These are phyloP conservation scores for Agapornis roseicollis DNA, from an alignment of 2,113 vertebrate species.

Conservation along the genomic window DNA sequence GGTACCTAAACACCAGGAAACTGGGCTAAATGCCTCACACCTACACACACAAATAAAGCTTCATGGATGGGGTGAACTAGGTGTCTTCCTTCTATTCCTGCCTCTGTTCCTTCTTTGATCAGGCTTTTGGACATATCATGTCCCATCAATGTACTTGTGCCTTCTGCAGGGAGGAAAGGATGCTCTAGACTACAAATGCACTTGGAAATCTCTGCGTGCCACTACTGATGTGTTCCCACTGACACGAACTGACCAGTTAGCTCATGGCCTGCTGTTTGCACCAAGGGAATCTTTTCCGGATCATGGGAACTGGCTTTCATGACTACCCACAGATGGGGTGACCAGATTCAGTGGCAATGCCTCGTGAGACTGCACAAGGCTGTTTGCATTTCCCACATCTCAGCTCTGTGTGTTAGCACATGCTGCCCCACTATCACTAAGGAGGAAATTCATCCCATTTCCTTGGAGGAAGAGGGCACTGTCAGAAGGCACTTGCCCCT, in stretches of 20 bases:
- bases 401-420: neutral
- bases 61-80: neutral
- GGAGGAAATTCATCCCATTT: neutral
- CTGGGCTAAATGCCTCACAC: neutral
- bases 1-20: neutral
- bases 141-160: neutral
- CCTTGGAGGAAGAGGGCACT: neutral
- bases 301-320: neutral
- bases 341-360: neutral
- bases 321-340: neutral
- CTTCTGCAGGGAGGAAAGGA: neutral
- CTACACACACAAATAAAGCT: neutral
- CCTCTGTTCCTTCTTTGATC: neutral
- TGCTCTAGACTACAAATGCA: neutral
- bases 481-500: neutral
- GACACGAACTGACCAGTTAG: accelerated
- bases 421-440: neutral
- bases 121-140: neutral
- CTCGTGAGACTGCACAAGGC: neutral
- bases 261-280: neutral
- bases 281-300: neutral
- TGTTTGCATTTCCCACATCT: neutral
- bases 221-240: neutral
- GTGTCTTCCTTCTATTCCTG: neutral
- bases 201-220: neutral